A percentile compares a stretch with the other conserved stretches of the same genome.
Evolutionary conservation across 2,888 invertebrate species (phyloP).

Genomic region (Cheilosia urbana): DNA sequence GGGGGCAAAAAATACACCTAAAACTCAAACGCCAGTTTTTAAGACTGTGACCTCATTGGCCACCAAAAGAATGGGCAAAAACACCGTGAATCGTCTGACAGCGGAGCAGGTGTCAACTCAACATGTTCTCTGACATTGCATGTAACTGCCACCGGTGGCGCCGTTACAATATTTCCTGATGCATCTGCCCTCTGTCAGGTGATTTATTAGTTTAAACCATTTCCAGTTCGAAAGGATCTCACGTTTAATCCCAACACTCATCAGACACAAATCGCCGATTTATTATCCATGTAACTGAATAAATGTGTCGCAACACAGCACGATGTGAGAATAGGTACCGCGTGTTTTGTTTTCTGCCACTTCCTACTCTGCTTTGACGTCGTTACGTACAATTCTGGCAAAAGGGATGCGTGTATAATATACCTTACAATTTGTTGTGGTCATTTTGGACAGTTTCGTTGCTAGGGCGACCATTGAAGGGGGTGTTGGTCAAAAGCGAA

Average conservation of each 20-base stretch:
- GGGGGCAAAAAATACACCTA: background rate
- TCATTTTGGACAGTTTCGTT: slow-evolving; percentile 33
- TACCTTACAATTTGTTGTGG: slow-evolving; percentile 63
- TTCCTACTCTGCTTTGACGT: slow-evolving; percentile 33
- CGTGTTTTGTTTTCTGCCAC: background rate
- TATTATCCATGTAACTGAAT: slow-evolving; percentile 42
- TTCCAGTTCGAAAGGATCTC: slow-evolving; percentile 1
- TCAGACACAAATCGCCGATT: slow-evolving; percentile 52
- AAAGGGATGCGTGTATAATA: slow-evolving; percentile 65
- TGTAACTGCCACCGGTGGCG: background rate
- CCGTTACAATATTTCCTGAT: background rate
- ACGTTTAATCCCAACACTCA: slow-evolving; percentile 38
- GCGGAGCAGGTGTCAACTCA: slow-evolving; percentile 51
- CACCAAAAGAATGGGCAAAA: slow-evolving; percentile 1
- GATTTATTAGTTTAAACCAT: slow-evolving; percentile 41
- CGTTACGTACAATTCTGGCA: background rate
- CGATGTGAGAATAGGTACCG: background rate
- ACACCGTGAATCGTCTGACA: background rate
- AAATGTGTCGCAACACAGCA: slow-evolving; percentile 46
- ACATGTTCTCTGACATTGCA: slow-evolving; percentile 37
- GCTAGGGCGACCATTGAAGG: slow-evolving; percentile 54
- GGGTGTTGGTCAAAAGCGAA: slow-evolving; percentile 44
- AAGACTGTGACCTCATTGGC: slow-evolving; percentile 52
- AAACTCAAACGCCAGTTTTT: slow-evolving; percentile 21
- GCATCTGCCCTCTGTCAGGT: slow-evolving; percentile 48